Base-by-base conservation (phyloP, 2,113 vertebrate genomes). In the Hippocampus abdominalis region DNA sequence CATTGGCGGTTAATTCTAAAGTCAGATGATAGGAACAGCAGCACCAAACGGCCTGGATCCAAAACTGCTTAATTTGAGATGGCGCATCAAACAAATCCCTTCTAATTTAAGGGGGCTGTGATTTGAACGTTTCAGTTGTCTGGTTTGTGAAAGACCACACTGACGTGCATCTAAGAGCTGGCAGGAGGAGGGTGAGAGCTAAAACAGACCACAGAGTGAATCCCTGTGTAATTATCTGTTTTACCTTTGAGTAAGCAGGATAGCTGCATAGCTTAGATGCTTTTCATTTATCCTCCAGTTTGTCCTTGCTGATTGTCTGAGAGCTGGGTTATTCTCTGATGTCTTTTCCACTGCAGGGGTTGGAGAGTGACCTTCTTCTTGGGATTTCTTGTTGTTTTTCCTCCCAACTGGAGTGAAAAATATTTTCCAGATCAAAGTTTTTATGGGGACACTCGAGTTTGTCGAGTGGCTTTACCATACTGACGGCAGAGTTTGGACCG, bases 371-470 rank as follows among this genome's bases (percentile, higher is more conserved):
- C 69, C 64, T 40, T 83, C 70, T 86, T 81, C 79, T 74, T 57
- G 76, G 76, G 77, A 83, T 84, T 84, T 70, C 75, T 67, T 62
- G 67, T 44, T 64, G 23, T 74, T 78, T 79, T 74, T 80, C 57
- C 72, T 75, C 71, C 74, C 21, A 68, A 39, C 83, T 81, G 70
- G 79, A 49, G 42, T 86, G 81, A 84, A 85, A 72, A 78, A 70
- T 82, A 84, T 89, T 91, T 93, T 91, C 87, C 87, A 89, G 75
- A 84, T 87, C 53, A 86, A 88, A 16, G 56, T 76, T 86, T 89
- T 87, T 79, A 85, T 85, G 78, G 87, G 90, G 88, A 83, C 85
- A 60, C 11, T 21, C 70, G 69, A 76, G 77, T 83, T 82, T 81
- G 61, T 70, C 79, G 53, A 21, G 12, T n/a, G 59, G 39, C 59